Base-by-base conservation (phyloP, 2,113 vertebrate species). In the Paralichthys olivaceus region DNA sequence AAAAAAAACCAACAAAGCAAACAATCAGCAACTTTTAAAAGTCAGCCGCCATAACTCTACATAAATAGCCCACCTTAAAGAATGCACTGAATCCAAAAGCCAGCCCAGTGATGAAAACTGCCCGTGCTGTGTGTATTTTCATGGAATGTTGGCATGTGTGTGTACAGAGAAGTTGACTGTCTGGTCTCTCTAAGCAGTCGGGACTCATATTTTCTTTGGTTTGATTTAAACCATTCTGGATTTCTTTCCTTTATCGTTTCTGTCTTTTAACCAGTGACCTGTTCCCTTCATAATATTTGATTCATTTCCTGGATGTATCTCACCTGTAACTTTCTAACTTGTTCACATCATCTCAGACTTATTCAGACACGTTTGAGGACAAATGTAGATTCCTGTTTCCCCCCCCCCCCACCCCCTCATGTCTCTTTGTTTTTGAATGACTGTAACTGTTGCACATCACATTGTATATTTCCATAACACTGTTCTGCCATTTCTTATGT, bases 81-180 rank as follows among this genome's bases (percentile, higher is more conserved):
- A 92, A 87, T 90, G 83, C 91, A 90, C 90, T 90, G 85, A 91
- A 85, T 87, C 86, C 79, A 73, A 91, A 91, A 81, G 83, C 88
- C 87, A 88, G 87, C 84, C 87, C 83, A 83, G 81, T 88, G 88
- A 90, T 75, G 84, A 90, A 85, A 91, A 89, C 91, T 92, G 89
- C 89, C 91, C 84, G 4, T 63, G 83, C 77, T 87, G 70, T 89
- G 87, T 86, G 87, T 88, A 68, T 64, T 79, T 83, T 80, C 81
- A 80, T 87, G 85, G 90, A 90, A 84, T 85, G 92, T 89, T 68
- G 81, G 86, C 89, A 84, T 91, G 83, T 88, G 84, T 89, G 86
- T 90, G 89, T 77, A 76, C 85, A 79, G 63, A 90, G 61, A 76
- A 56, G 81, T 87, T 71, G 84, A 90, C 80, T 84, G 87, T 80